Conservation (phyloP, 2,113 vertebrate genomes). For the Catharus fuscescens region DNA sequence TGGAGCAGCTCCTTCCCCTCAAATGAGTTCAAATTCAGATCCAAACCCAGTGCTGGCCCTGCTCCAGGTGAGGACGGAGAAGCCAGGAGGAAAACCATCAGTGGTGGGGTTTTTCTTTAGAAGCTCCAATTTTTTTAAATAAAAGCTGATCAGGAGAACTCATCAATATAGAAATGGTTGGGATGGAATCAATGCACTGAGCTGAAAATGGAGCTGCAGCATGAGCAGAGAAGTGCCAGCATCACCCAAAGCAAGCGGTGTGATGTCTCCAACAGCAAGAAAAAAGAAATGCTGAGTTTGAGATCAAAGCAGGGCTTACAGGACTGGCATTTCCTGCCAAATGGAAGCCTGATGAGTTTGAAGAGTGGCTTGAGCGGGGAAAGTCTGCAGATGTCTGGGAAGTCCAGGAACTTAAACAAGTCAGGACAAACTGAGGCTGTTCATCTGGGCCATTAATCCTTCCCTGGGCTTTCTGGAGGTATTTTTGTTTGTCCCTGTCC, state of each 20-base stretch:
- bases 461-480: background rate
- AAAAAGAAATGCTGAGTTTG: background rate
- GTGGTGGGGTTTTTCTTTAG: background rate
- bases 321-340: background rate
- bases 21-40: background rate
- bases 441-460: background rate
- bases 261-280: background rate
- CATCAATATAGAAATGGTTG: fast-evolving
- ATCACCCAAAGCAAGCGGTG: background rate
- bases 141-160: background rate
- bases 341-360: background rate
- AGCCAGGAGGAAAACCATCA: background rate
- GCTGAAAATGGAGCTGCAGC: background rate
- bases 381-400: background rate
- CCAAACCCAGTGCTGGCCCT: background rate
- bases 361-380: background rate
- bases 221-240: background rate
- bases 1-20: background rate
- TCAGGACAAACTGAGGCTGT: background rate
- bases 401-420: background rate
- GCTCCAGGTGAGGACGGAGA: background rate
- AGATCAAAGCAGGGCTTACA: background rate
- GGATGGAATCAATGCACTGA: background rate
- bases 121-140: background rate
- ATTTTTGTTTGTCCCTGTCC: background rate